Evolutionary conservation across 1,140 invertebrate genomes (phyloP).

Genomic region (Drosophila sp.): DNA sequence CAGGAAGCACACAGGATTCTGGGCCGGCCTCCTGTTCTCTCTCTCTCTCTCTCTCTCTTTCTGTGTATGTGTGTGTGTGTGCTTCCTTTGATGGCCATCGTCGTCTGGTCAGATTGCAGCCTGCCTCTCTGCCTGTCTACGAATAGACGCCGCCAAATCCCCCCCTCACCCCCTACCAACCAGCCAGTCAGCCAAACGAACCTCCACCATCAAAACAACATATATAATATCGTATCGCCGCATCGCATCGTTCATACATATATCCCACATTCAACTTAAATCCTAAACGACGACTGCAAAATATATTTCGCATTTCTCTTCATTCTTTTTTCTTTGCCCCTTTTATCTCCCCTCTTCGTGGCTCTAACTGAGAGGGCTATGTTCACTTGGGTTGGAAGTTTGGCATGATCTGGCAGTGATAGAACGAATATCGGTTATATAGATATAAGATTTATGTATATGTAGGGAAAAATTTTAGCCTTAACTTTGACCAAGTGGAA

Average conservation of each 20-base stretch:
- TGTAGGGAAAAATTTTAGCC: too few species aligned
- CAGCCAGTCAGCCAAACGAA: slow-evolving; percentile 25
- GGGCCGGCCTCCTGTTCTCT: not conserved
- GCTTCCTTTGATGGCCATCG: slow-evolving; percentile 1
- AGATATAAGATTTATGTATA: too few species aligned
- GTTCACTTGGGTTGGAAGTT: not conserved
- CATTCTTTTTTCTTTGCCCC: slow-evolving; percentile 19
- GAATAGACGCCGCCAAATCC: slow-evolving; percentile 33
- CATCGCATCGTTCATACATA: not conserved
- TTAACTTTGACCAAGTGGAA: too few species aligned
- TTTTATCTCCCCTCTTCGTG: slow-evolving; percentile 23
- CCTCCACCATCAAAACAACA: slow-evolving; percentile 13
- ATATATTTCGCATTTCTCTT: slow-evolving; percentile 48
- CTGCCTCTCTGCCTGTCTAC: not conserved
- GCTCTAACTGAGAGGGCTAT: not conserved
- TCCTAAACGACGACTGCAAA: slow-evolving; percentile 58
- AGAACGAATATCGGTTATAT: too few species aligned
- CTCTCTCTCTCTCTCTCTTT: not conserved
- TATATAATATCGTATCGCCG: slow-evolving; percentile 5
- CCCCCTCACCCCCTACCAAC: slow-evolving; percentile 16
- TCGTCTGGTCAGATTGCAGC: slow-evolving; percentile 11
- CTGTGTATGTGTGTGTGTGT: not conserved
- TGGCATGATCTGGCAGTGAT: too few species aligned
- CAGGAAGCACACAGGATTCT: slow-evolving; percentile 9
- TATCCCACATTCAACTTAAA: slow-evolving; percentile 39